Conservation (phyloP, 2,888 invertebrate species). For the Plusia festucae region DNA sequence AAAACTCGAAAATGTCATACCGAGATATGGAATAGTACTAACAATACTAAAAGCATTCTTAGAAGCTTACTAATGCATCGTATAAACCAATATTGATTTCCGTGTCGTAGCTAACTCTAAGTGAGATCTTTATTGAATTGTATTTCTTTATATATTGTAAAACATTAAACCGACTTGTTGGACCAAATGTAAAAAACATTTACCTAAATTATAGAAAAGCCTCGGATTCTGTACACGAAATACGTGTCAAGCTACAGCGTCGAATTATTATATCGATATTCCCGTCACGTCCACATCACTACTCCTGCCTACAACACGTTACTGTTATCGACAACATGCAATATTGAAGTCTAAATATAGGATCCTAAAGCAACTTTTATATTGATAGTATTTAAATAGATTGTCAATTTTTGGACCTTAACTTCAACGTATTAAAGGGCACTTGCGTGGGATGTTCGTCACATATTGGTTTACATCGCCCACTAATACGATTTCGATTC, state of each 20-base stretch:
- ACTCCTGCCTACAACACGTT: slow-evolving; percentile 60
- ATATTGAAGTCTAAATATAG: slow-evolving; percentile 50
- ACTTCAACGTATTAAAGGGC: slow-evolving; percentile 16
- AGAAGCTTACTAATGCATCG: too few species aligned
- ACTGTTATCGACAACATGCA: slow-evolving; percentile 33
- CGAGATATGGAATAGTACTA: too few species aligned
- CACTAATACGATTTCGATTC: slow-evolving; percentile 54
- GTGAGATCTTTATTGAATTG: not conserved
- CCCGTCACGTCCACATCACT: slow-evolving; percentile 73
- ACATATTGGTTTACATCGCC: slow-evolving; percentile 60
- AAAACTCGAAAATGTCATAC: too few species aligned
- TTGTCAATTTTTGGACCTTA: slow-evolving; percentile 46
- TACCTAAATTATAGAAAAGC: slow-evolving; percentile 57
- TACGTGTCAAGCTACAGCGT: slow-evolving; percentile 69
- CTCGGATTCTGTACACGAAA: slow-evolving; percentile 71
- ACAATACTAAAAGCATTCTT: too few species aligned
- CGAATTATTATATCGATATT: slow-evolving; percentile 73
- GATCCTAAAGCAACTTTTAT: slow-evolving; percentile 32
- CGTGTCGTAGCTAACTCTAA: not conserved
- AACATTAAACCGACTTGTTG: slow-evolving; percentile 12
- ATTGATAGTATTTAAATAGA: slow-evolving; percentile 2
- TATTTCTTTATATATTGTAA: not conserved
- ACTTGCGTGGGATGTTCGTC: slow-evolving; percentile 28
- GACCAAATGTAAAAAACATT: slow-evolving; percentile 52
- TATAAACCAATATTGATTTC: not conserved